Base-by-base conservation (phyloP, 2,888 invertebrate species). In the Venustoraphidia nigricollis region DNA sequence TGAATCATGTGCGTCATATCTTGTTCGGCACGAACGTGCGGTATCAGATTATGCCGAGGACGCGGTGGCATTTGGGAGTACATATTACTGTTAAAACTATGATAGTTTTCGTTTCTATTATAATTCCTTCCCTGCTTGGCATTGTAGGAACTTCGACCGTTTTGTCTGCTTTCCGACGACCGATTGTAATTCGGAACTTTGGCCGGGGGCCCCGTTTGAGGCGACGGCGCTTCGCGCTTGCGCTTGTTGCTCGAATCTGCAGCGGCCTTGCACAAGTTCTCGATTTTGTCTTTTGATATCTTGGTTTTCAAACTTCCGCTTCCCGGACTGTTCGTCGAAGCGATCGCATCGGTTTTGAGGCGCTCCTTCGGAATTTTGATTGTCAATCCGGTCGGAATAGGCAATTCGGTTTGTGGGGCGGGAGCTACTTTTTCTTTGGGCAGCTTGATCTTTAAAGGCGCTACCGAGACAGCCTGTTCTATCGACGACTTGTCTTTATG, bases 341-440 rank as follows among this genome's bases (percentile, higher is more conserved):
- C 6, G 27, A 65, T 59, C 50, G 62, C 45, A 53, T 67, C 76
- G 44, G 71, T 71, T 55, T 80, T 78, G 40, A 86, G 64, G 45
- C 81, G 70, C 53, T 86, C 85, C 60, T 84, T 86, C 1, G 84
- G 81, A 46, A 89, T 89, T 64, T 87, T 89, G 44, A 89, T 83
- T 64, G 88, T 88, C 43, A 89, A 61, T 1, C 81, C 80, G 1
- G 65, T 59, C 1, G 71, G 69, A 46, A 66, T 67, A 27, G 27
- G 27, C 27, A 27, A 6, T 6, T 53, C 58, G 56, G 45, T 57
- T 6, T 27, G 27, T 56, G 54, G 49, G 47, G 50, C 38, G 13
- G 52, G 66, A 62, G 39, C 67, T 8, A 76, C 60, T 59, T 76
- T 77, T 50, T 77, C 76, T 60, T 76, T 77, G 6, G 75, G 71